phyloP scores from a whole-genome alignment of 1,140 invertebrate genomes.

The Magallana angulata region DNA sequence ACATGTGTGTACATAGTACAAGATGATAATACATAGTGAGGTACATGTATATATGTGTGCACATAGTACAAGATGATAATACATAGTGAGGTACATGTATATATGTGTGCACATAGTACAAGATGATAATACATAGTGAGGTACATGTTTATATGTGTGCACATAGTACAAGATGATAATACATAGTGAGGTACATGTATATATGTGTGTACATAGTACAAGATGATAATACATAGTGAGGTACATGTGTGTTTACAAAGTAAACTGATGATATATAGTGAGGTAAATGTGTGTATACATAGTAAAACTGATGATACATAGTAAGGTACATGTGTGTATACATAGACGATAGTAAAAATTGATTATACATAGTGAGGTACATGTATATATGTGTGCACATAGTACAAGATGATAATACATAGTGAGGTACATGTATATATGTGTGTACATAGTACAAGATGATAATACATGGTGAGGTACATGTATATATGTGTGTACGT shows the following conservation, averaged over 20 bases:
- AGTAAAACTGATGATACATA: too few relatives aligned
- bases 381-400: not conserved
- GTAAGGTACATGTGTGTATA: not conserved
- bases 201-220: not conserved
- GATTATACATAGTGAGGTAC: not conserved
- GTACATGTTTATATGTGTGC: not conserved
- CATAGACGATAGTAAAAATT: not conserved
- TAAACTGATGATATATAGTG: not conserved
- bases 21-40: not conserved
- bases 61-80: not conserved
- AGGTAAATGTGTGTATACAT: not conserved
- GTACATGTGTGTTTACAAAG: not conserved
- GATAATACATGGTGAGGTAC: too few relatives aligned
- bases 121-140: not conserved
- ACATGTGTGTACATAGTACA: not conserved
- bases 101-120: not conserved
- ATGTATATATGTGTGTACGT: not conserved
- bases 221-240: not conserved
- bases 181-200: not conserved
- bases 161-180: not conserved
- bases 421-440: not conserved
- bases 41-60: not conserved
- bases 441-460: not conserved
- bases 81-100: not conserved
- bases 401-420: not conserved